Evolutionary conservation across 2,797 vertebrate species (phyloP).

Genomic region (Catamblyrhynchus diadema): DNA sequence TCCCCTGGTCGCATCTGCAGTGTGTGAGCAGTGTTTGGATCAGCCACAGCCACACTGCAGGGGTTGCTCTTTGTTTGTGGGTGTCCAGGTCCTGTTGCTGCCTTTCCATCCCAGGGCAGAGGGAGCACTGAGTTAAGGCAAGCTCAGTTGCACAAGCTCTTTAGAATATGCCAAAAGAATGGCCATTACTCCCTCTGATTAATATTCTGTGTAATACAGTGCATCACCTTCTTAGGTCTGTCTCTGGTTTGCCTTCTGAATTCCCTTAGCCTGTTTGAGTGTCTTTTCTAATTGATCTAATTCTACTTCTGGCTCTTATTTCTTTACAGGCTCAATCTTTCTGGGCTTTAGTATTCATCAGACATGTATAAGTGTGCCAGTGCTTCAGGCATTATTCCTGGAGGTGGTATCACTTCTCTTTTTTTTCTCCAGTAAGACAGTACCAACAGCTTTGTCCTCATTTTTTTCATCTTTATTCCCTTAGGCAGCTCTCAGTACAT

Average conservation of each 20-base stretch:
- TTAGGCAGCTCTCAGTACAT: not conserved
- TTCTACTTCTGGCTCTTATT: not conserved
- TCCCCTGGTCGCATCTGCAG: not conserved
- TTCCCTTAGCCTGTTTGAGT: not conserved
- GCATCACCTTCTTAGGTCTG: not conserved
- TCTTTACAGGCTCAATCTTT: not conserved
- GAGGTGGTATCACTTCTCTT: not conserved
- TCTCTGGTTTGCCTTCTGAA: not conserved
- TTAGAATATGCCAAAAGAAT: not conserved
- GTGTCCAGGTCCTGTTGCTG: not conserved
- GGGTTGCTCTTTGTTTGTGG: not conserved
- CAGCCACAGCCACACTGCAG: not conserved
- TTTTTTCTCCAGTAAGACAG: not conserved
- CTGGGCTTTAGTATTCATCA: constrained; percentile 2
- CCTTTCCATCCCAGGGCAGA: not conserved
- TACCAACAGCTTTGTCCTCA: not conserved
- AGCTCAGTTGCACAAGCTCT: not conserved
- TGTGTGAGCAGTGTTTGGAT: not conserved
- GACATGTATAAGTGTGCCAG: not conserved
- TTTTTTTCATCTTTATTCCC: constrained; percentile 24
- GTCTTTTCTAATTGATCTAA: not conserved
- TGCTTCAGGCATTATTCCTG: constrained; percentile 36
- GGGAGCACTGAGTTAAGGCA: not conserved
- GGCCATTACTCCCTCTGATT: not conserved
- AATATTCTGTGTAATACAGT: not conserved